phyloP scores from a whole-genome alignment of 2,797 vertebrate genomes.

The Micrastur ruficollis region DNA sequence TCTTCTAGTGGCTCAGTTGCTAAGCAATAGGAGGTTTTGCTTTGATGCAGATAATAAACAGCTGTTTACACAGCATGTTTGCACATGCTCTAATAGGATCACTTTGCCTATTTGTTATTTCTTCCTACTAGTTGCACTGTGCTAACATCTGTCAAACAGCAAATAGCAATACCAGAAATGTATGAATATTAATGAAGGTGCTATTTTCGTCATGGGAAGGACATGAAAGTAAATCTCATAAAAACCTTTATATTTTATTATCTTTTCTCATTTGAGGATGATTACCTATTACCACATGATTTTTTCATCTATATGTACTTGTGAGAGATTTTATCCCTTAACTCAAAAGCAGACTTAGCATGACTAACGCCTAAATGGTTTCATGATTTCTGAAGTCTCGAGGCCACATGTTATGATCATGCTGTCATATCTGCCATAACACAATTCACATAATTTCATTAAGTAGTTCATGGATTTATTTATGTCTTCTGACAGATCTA shows the following conservation, averaged over 20 bases:
- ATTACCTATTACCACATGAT: not conserved
- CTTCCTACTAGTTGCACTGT: not conserved
- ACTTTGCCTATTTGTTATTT: not conserved
- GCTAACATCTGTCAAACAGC: slow-evolving; percentile 29
- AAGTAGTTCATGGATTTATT: not conserved
- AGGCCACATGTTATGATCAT: not conserved
- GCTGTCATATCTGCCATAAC: not conserved
- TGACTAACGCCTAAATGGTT: not conserved
- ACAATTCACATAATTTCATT: not conserved
- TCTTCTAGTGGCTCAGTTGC: not conserved
- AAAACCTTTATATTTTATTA: not conserved
- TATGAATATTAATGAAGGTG: not conserved
- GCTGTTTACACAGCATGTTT: slow-evolving; percentile 39
- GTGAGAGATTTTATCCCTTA: not conserved
- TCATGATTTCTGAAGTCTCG: not conserved
- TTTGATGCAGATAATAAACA: slow-evolving; percentile 40
- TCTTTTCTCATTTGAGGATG: not conserved
- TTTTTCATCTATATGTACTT: not conserved
- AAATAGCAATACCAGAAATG: not conserved
- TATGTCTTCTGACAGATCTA: not conserved
- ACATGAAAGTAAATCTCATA: not conserved
- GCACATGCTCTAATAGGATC: not conserved
- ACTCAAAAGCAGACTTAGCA: not conserved
- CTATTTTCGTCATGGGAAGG: not conserved
- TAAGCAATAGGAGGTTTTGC: not conserved